Percentiles rank a stretch among this genome's conserved stretches.
phyloP scores from a whole-genome alignment of 2,113 vertebrate genomes.

The Spilogale gracilis region DNA sequence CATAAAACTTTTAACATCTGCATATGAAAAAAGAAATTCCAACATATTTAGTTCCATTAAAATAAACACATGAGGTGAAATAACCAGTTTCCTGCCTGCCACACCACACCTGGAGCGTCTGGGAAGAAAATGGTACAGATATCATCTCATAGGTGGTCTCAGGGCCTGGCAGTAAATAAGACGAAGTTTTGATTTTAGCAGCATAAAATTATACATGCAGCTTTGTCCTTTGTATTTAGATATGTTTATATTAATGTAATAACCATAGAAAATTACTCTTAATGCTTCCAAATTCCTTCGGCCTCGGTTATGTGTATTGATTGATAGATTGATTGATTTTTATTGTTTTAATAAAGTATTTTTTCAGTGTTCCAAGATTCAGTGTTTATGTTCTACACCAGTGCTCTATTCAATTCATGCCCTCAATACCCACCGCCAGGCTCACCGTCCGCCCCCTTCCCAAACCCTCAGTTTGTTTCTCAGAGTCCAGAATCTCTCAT shows the following conservation, averaged over 20 bases:
- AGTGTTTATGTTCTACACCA: too few relatives aligned
- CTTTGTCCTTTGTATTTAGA: not conserved
- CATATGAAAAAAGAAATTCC: constrained; percentile 17
- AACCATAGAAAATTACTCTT: not conserved
- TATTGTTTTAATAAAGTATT: too few relatives aligned
- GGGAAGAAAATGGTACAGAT: not conserved
- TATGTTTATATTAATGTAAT: not conserved
- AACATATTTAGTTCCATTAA: not conserved
- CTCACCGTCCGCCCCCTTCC: too few relatives aligned
- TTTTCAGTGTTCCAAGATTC: too few relatives aligned
- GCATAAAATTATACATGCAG: not conserved
- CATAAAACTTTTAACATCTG: not conserved
- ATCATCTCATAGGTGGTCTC: not conserved
- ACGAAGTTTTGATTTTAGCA: not conserved
- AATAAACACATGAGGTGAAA: not conserved
- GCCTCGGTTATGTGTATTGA: not conserved
- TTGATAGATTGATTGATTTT: too few relatives aligned
- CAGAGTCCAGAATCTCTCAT: too few relatives aligned
- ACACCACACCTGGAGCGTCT: not conserved
- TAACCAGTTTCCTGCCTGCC: not conserved
- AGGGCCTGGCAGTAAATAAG: fast-evolving
- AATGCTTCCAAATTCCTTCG: not conserved
- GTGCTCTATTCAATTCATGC: too few relatives aligned
- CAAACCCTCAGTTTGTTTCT: too few relatives aligned
- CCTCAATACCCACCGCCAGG: too few relatives aligned